Evolutionary conservation across 2,888 invertebrate genomes (phyloP).

Genomic region (Cancer borealis): DNA sequence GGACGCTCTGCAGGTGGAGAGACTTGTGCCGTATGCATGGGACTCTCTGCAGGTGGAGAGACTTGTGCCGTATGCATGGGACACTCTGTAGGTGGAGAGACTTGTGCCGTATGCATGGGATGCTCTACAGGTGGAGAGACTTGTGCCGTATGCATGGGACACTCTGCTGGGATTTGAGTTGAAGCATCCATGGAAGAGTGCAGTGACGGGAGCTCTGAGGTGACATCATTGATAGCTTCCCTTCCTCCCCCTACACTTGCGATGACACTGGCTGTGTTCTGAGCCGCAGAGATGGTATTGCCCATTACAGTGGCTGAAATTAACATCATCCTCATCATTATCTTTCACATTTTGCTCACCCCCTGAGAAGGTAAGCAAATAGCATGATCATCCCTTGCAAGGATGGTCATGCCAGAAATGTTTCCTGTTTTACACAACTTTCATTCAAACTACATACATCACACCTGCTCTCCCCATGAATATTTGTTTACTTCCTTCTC

Average conservation of each 20-base stretch:
- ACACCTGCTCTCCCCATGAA: no score
- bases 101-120: constrained; percentile 88
- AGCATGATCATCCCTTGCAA: neutral
- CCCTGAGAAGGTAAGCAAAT: neutral
- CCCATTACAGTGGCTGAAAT: constrained; percentile 81
- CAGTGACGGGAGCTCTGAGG: constrained; percentile 53
- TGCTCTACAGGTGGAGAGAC: constrained; percentile 88
- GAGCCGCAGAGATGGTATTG: constrained; percentile 83
- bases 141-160: neutral
- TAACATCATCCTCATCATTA: neutral
- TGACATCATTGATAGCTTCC: neutral
- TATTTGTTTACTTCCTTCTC: no score
- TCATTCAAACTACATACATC: no score
- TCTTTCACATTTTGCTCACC: neutral
- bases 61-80: constrained; percentile 77
- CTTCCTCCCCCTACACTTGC: constrained; percentile 62
- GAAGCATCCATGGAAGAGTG: neutral
- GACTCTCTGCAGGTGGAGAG: no score
- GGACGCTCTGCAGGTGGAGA: constrained; percentile 68
- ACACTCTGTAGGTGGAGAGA: constrained; percentile 71
- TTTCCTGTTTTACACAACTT: no score
- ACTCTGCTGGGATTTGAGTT: neutral
- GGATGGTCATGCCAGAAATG: neutral
- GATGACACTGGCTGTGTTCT: constrained; percentile 82
- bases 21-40: no score